Evolutionary conservation across 2,797 vertebrate species (phyloP).

Genomic region (Sebastes diaconus): DNA sequence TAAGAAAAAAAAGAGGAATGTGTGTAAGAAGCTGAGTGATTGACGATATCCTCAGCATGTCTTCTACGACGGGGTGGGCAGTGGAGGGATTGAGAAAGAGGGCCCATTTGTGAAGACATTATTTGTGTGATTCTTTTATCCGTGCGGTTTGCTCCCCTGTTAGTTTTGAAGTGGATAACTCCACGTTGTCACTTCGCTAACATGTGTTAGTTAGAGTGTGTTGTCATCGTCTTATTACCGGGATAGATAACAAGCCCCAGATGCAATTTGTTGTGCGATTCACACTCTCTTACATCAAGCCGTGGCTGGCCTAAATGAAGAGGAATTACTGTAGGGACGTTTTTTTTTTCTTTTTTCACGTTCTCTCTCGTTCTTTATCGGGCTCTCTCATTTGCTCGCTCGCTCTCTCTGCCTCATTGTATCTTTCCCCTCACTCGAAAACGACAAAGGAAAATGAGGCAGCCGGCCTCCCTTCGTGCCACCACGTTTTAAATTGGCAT

Average conservation of each 20-base stretch:
- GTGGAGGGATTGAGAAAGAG: not conserved
- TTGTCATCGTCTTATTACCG: slow-evolving; percentile 52
- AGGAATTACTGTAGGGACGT: slow-evolving; percentile 63
- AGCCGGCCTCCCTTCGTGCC: slow-evolving; percentile 25
- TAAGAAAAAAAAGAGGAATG: slow-evolving; percentile 1
- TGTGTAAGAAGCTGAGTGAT: slow-evolving; percentile 36
- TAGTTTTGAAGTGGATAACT: not conserved
- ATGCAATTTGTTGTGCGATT: slow-evolving; percentile 68
- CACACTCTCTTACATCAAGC: slow-evolving; percentile 52
- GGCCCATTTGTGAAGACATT: not conserved
- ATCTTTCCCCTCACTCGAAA: slow-evolving; percentile 46
- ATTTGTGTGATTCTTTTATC: slow-evolving; percentile 8
- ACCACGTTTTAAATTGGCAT: slow-evolving; percentile 67
- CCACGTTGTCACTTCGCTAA: not conserved
- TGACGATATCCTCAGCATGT: slow-evolving; percentile 38
- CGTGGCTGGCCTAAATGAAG: slow-evolving; percentile 62
- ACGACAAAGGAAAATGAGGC: slow-evolving; percentile 66
- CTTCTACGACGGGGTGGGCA: not conserved
- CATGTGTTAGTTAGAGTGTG: not conserved
- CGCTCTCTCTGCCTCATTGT: slow-evolving; percentile 40
- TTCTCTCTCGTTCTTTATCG: slow-evolving; percentile 33
- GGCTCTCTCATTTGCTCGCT: slow-evolving; percentile 33
- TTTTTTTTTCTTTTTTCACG: not conserved
- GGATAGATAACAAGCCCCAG: slow-evolving; percentile 57
- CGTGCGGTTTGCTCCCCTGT: not conserved